These are phyloP conservation scores for Oceanodroma tethys DNA, from an alignment of 2,113 vertebrate genomes.

Conservation along the genomic window DNA sequence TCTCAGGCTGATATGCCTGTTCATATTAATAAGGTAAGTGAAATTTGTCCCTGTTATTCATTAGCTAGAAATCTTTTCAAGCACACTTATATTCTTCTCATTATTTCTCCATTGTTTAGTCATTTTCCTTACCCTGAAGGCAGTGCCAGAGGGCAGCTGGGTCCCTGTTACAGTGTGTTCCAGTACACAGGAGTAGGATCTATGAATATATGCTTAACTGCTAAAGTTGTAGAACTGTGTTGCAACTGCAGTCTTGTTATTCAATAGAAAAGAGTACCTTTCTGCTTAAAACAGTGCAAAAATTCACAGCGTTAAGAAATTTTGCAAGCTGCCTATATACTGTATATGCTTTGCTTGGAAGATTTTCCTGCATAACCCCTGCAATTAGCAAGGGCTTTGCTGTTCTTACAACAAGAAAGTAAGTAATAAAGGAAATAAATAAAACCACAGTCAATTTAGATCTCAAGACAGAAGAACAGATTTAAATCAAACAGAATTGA, in stretches of 20 bases:
- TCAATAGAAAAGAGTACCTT: not conserved
- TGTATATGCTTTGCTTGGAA: not conserved
- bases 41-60: not conserved
- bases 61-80: constrained; percentile 32
- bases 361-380: not conserved
- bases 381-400: not conserved
- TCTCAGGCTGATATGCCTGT: not conserved
- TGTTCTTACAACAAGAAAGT: not conserved
- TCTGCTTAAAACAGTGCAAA: not conserved
- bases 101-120: constrained; percentile 21
- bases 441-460: not conserved
- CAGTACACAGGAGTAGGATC: not conserved
- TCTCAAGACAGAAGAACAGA: not conserved
- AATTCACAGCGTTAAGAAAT: not conserved
- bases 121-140: not conserved
- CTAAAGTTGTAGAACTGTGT: not conserved
- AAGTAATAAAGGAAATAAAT: not conserved
- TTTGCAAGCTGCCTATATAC: not conserved
- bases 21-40: not conserved
- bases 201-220: not conserved
- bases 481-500: not conserved
- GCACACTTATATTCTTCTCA: constrained; percentile 2
- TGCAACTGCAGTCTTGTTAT: not conserved
- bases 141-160: not conserved
- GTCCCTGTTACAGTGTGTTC: not conserved